Evolutionary conservation across 2,888 invertebrate species (phyloP).

Genomic region (Lithosia quadra): DNA sequence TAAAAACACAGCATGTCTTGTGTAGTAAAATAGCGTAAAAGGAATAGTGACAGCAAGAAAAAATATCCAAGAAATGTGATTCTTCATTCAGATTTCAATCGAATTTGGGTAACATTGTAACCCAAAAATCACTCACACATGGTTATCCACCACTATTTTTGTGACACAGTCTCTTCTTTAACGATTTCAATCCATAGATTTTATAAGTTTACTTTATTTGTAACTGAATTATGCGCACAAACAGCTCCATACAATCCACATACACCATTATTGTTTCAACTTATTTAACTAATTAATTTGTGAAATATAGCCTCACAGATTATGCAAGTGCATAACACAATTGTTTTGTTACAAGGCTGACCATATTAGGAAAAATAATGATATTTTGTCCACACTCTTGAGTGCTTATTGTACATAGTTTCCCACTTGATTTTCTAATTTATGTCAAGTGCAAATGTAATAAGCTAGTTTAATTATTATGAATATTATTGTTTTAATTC

Average conservation of each 20-base stretch:
- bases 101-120: too few species aligned
- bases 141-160: too few species aligned
- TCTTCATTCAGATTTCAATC: too few species aligned
- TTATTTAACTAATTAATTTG: constrained; percentile 45
- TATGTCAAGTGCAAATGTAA: constrained; percentile 80
- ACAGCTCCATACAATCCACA: constrained; percentile 24
- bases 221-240: constrained; percentile 9
- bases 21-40: too few species aligned
- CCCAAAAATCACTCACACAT: too few species aligned
- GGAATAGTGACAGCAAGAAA: too few species aligned
- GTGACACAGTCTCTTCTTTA: too few species aligned
- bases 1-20: too few species aligned
- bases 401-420: constrained; percentile 70
- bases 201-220: too few species aligned
- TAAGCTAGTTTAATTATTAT: constrained; percentile 67
- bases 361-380: constrained; percentile 51
- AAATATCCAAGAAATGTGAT: too few species aligned
- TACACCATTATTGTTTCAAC: constrained; percentile 25
- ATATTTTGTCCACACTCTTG: constrained; percentile 47
- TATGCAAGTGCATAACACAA: constrained; percentile 53
- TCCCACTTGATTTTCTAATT: constrained; percentile 74
- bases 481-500: constrained; percentile 69
- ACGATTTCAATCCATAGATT: too few species aligned
- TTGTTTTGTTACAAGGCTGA: constrained; percentile 60
- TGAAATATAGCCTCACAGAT: constrained; percentile 44